phyloP scores from a whole-genome alignment of 2,113 vertebrate species.

The Gymnorhina tibicen region DNA sequence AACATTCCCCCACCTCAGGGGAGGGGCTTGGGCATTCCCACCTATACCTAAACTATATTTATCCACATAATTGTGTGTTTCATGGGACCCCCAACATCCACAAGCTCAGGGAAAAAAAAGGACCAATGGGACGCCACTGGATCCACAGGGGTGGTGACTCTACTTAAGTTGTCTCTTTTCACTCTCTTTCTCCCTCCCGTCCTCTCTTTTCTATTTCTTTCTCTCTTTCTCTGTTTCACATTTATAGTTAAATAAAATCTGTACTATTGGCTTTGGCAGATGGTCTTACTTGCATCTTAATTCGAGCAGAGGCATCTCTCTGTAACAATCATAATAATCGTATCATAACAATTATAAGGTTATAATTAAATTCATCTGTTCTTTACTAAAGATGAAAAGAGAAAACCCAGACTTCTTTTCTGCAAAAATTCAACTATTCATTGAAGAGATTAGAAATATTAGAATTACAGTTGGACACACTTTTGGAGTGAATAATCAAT shows the following conservation, averaged over 20 bases:
- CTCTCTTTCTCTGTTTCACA: not conserved
- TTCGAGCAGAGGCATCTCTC: not conserved
- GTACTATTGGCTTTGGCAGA: not conserved
- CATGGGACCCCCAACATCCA: not conserved
- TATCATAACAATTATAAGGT: not conserved
- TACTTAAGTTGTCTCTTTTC: not conserved
- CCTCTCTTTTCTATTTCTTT: not conserved
- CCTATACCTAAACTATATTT: not conserved
- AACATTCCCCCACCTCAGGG: not conserved
- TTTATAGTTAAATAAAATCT: not conserved
- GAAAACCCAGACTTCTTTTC: not conserved
- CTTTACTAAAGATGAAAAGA: not conserved
- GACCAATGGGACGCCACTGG: accelerated
- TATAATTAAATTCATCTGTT: not conserved
- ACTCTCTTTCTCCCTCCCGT: accelerated
- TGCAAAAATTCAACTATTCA: not conserved
- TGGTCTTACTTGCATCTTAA: not conserved
- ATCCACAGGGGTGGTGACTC: not conserved
- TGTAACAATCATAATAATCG: accelerated
- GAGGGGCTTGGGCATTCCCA: not conserved
- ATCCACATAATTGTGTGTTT: not conserved
- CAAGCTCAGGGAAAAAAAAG: not conserved
- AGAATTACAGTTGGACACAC: not conserved
- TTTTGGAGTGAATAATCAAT: not conserved
- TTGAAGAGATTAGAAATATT: not conserved